phyloP scores from a whole-genome alignment of 2,113 vertebrate species.

The Ictidomys tridecemlineatus region DNA sequence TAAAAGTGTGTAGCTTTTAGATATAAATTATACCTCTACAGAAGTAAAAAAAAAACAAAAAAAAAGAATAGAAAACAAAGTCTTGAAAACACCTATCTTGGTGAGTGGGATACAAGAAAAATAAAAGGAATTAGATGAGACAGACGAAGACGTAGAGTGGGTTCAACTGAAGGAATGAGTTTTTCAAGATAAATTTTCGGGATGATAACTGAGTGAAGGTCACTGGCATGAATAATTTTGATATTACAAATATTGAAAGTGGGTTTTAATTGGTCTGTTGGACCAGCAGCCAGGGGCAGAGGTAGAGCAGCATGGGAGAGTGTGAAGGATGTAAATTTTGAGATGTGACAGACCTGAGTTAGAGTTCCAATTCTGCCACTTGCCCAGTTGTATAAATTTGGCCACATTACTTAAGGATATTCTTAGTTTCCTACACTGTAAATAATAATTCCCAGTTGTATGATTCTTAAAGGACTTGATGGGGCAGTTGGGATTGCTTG shows the following conservation, averaged over 20 bases:
- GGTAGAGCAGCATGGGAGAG: background rate
- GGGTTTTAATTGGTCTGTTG: background rate
- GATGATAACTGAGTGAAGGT: background rate
- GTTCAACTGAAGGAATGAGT: background rate
- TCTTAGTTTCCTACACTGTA: conserved; percentile 29
- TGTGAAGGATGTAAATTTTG: background rate
- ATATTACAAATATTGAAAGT: background rate
- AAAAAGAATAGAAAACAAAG: background rate
- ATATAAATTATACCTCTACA: background rate
- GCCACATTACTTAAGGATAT: conserved; percentile 16
- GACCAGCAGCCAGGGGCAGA: background rate
- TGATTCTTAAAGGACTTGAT: conserved; percentile 37
- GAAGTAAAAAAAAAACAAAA: background rate
- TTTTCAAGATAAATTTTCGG: background rate
- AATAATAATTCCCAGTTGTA: conserved; percentile 19
- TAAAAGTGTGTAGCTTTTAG: background rate
- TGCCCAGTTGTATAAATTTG: conserved; percentile 31
- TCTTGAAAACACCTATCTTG: background rate
- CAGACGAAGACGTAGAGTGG: background rate
- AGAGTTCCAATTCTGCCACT: conserved; percentile 42
- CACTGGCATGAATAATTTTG: background rate
- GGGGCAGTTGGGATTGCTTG: conserved; percentile 36
- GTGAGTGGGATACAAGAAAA: background rate
- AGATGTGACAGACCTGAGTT: background rate
- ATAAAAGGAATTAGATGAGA: background rate